A percentile compares a stretch with the other conserved stretches of the same genome.
phyloP scores from a whole-genome alignment of 2,888 invertebrate genomes.

The Lasioglossum figueresi region DNA sequence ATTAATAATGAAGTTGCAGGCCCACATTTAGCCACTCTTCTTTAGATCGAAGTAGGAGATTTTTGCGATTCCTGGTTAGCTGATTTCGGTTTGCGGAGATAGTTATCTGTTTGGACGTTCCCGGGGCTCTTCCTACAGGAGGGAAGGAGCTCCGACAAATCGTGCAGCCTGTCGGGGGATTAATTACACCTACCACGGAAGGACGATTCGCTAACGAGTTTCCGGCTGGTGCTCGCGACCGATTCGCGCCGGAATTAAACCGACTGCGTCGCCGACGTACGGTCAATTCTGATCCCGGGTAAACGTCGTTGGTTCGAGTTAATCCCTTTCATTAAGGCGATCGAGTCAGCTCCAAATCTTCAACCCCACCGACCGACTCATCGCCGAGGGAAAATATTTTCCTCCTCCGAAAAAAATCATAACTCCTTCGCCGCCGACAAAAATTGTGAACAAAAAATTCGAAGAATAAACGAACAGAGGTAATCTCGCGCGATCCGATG shows the following conservation, averaged over 20 bases:
- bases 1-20: no score
- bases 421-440: neutral
- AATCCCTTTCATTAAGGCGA: slow-evolving; percentile 46
- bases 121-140: neutral
- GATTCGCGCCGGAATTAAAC: slow-evolving; percentile 64
- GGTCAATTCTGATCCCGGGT: slow-evolving; percentile 49
- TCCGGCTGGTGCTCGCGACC: slow-evolving; percentile 55
- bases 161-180: slow-evolving; percentile 43
- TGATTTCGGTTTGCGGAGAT: slow-evolving; percentile 23
- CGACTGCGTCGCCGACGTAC: slow-evolving; percentile 40
- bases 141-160: slow-evolving; percentile 58
- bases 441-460: neutral
- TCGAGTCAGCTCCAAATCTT: neutral
- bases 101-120: slow-evolving; percentile 48
- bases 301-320: slow-evolving; percentile 46
- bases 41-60: no score
- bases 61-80: neutral
- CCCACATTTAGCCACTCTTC: no score
- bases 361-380: neutral
- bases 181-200: slow-evolving; percentile 66
- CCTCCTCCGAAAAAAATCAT: neutral
- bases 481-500: neutral
- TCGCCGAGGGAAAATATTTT: neutral
- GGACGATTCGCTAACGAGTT: slow-evolving; percentile 67
- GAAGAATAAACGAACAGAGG: neutral